Evolutionary conservation across 2,888 invertebrate species (phyloP).

Genomic region (Acanthosepion pharaonis): DNA sequence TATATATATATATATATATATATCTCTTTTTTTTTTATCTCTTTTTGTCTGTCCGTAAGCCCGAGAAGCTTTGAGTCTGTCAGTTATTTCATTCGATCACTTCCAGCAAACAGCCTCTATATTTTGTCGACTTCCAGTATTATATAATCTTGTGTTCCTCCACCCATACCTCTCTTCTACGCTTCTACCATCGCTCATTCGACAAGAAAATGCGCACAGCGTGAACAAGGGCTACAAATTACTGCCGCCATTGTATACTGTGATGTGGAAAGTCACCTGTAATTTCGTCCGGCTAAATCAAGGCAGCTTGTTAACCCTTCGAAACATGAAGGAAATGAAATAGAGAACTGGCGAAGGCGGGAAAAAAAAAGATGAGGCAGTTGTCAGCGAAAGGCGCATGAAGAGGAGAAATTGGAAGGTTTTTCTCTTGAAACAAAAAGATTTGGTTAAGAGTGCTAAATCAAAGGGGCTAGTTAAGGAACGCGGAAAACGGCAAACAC

Average conservation of each 20-base stretch:
- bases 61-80: no score
- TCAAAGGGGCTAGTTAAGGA: neutral
- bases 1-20: no score
- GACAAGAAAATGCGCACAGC: neutral
- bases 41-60: no score
- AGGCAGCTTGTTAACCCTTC: conserved; percentile 33
- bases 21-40: no score
- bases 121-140: neutral
- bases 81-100: neutral
- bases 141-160: neutral
- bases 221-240: conserved; percentile 23
- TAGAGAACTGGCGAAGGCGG: neutral
- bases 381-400: neutral
- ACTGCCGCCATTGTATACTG: conserved; percentile 9
- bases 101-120: neutral
- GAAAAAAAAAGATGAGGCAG: neutral
- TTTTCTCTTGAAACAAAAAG: neutral
- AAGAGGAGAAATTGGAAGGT: neutral
- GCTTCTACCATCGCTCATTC: neutral
- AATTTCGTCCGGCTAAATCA: neutral
- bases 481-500: neutral
- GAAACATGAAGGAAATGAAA: neutral
- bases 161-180: neutral
- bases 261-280: conserved; percentile 33
- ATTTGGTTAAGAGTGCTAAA: conserved; percentile 16